Base-by-base conservation (phyloP, 1,140 invertebrate species). In the Rhynchophorus ferrugineus region DNA sequence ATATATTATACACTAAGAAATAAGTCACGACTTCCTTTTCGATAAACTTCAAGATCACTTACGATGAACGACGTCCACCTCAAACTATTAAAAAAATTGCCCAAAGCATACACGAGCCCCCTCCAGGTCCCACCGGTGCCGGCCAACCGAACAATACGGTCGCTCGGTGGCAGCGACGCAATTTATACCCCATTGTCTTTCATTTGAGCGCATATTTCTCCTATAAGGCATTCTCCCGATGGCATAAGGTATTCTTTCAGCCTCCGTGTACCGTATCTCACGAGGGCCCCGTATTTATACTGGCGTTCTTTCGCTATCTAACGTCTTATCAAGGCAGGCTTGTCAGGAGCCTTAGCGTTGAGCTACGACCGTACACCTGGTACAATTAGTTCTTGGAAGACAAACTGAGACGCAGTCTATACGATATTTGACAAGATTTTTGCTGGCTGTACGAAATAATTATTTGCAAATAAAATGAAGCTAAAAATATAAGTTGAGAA, bases 121-220 rank as follows among this genome's bases (percentile, higher is more conserved):
- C 24, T 29, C 24, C 24, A 6, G n/a, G n/a, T 29, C 24, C 24
- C 24, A 29, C 24, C 11, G 24, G 24, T 11, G 11, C 24, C 24
- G 24, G 24, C 24, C 24, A 11, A 11, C 24, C 24, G 24, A 29
- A 48, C 46, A 33, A 41, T 38, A 29, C 48, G 18, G 48, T 34
- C 48, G 48, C 36, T 17, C 48, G 24, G 48, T 42, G 48, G 39
- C 37, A 41, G 39, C 56, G 43, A 35, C 34, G 54, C 61, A 66
- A 69, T 69, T 69, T 69, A 69, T 69, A 59, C 61, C 59, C 67
- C 61, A 69, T 69, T 69, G 67, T 69, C 65, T 69, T 66, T 66
- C 64, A 66, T 65, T 64, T 64, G 60, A 65, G 60, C 61, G 62
- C 62, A 67, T 67, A 67, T 67, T 64, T 65, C 63, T 64, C 61